Conservation (phyloP, 1,140 invertebrate genomes). For the Cherax destructor region DNA sequence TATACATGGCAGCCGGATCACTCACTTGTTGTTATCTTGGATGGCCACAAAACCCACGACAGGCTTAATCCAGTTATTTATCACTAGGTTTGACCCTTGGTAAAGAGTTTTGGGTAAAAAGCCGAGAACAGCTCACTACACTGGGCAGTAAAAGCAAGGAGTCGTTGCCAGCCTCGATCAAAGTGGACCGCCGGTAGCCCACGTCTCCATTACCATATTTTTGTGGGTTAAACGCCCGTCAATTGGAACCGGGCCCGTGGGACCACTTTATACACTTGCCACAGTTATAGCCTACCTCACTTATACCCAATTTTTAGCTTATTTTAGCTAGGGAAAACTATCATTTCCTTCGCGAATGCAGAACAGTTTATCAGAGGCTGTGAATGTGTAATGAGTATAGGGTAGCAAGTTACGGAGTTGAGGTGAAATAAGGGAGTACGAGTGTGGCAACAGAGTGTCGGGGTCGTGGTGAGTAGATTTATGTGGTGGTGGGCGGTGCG, state of each 20-base stretch:
- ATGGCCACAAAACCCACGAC: neutral
- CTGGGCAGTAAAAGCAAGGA: neutral
- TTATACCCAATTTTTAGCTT: neutral
- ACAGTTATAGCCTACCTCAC: neutral
- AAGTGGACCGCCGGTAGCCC: constrained; percentile 27
- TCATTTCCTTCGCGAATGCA: no score
- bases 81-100: neutral
- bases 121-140: neutral
- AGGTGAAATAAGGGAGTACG: neutral
- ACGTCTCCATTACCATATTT: constrained; percentile 44
- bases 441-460: neutral
- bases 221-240: constrained; percentile 53
- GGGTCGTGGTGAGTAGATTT: constrained; percentile 16
- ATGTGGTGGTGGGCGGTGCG: constrained; percentile 7
- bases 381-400: neutral
- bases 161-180: constrained; percentile 4
- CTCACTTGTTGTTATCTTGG: neutral
- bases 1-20: neutral
- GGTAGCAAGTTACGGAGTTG: neutral
- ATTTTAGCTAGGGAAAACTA: neutral
- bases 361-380: neutral
- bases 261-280: constrained; percentile 21
- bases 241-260: constrained; percentile 43
- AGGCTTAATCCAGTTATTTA: constrained; percentile 14
- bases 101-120: neutral